Evolutionary conservation across 2,888 invertebrate species (phyloP), one percentile per base, ranked within the genome.

Genomic region (Brachyptera putata): DNA sequence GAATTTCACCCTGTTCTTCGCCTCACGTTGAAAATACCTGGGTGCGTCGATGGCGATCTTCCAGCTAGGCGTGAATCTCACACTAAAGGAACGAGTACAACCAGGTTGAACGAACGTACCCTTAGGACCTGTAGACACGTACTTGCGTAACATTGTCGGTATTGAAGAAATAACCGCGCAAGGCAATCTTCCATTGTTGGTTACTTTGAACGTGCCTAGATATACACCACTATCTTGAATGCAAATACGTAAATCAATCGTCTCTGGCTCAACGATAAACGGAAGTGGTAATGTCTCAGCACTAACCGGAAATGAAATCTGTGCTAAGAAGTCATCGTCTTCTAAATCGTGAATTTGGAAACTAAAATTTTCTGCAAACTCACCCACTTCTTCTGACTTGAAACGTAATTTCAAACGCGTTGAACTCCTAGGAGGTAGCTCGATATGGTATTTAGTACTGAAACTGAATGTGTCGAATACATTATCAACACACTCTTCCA

Each of bases 151-250:
- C 7, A 30, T n/a, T 3, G 16, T 13, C 1, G 57, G 57, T 4
- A 57, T 26, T 18, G 22, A 13, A 7, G 46, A 48, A 3, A 14
- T 16, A 25, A 57, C 43, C 24, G 43, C 26, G 43, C 30, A 41
- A 2, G 43, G 22, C 25, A 30, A 7, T 3, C 21, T 26, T 25
- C 46, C 26, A 46, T 30, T 34, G 48, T 57, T 57, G 48, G 16
- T 16, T 9, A 57, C 43, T 2, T 2, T 3, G 18, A 48, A 14
- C n/a, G 30, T 18, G 22, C 30, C 21, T n/a, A 30, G 18, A 48
- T 57, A 57, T 21, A 48, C 46, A 3, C 30, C 57, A 16, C 48
- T 18, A 30, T 57, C 57, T 18, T 36, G 24, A 30, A 57, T 18
- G 46, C 57, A 57, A 26, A 26, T 26, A 5, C 34, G 30, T n/a